Evolutionary conservation across 2,888 invertebrate species (phyloP), one percentile per base, ranked within the genome.

Genomic region (Mamestra brassicae): DNA sequence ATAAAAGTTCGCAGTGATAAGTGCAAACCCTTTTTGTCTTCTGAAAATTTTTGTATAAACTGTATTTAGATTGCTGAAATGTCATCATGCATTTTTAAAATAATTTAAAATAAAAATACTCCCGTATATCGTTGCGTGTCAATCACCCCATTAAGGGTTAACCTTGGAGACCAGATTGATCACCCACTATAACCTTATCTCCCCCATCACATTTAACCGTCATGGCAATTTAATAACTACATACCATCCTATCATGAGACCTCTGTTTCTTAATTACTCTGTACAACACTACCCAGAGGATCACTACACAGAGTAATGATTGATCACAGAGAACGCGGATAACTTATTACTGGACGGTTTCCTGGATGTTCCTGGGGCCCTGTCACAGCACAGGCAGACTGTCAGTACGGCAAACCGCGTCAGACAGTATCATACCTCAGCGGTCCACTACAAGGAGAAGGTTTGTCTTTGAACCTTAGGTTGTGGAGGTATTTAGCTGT

Each of bases 261-360:
- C 47, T 80, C 69, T 55, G 45, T 75, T 67, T 66, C 1, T 63
- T 58, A 67, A 55, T 66, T 65, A 63, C 62, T 81, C 81, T 82
- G 62, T 74, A 62, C 65, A 50, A 54, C 26, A 13, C 47, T 47
- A 54, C 50, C 13, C 34, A 71, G n/a, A 57, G 47, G 26, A 68
- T 42, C n/a, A 80, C 57, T 76, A 77, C 50, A 70, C 61, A 73
- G 64, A 68, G 69, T 80, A 65, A 67, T 65, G 74, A 87, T 85
- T 89, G 83, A 77, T 81, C 90, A 75, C 94, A 97, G 97, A 95
- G 90, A 96, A 96, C 83, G 94, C 89, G 67, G 89, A 96, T 91
- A 95, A 95, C 57, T 93, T 97, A 77, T 92, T 96, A 80, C 84
- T 96, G 92, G 96, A 97, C 84, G 96, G 96, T 76, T 97, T 97